phyloP scores from a whole-genome alignment of 2,888 invertebrate species.

The Caenorhabditis virilis region DNA sequence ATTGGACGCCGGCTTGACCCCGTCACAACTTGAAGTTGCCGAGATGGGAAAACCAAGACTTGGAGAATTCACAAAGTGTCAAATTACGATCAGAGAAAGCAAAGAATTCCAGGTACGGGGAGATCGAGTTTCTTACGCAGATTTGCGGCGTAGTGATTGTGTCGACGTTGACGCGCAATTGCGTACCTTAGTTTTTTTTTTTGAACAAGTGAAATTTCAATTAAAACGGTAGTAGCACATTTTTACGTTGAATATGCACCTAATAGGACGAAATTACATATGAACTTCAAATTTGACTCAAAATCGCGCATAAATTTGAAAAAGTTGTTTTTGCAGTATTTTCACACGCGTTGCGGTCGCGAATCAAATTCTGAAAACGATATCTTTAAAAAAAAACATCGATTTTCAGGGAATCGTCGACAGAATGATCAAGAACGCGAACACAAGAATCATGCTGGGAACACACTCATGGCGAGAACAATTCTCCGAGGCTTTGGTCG shows the following conservation, averaged over 20 bases:
- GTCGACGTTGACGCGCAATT: no score
- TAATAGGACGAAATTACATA: no score
- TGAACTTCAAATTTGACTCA: no score
- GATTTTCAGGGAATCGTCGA: conserved; percentile 77
- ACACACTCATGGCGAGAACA: conserved; percentile 99
- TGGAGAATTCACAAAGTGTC: conserved; percentile 84
- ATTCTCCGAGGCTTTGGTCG: conserved; percentile 90
- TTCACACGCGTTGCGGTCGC: no score
- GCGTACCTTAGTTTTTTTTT: no score
- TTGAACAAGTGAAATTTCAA: no score
- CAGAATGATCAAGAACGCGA: conserved; percentile 94
- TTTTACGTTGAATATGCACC: no score
- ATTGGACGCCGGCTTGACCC: conserved; percentile 49
- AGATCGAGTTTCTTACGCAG: background rate
- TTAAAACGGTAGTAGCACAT: no score
- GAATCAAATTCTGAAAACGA: no score
- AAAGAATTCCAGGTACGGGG: conserved; percentile 97
- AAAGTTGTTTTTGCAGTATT: no score
- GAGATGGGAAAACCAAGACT: conserved; percentile 85
- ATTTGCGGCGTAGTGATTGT: background rate
- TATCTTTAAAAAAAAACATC: background rate
- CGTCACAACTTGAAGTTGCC: conserved; percentile 70
- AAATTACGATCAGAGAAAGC: conserved; percentile 92
- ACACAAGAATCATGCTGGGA: conserved; percentile 85
- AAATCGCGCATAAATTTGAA: no score